A percentile compares a stretch with the other conserved stretches of the same genome.
Evolutionary conservation across 2,888 invertebrate genomes (phyloP).

Genomic region (Sesamia inferens): DNA sequence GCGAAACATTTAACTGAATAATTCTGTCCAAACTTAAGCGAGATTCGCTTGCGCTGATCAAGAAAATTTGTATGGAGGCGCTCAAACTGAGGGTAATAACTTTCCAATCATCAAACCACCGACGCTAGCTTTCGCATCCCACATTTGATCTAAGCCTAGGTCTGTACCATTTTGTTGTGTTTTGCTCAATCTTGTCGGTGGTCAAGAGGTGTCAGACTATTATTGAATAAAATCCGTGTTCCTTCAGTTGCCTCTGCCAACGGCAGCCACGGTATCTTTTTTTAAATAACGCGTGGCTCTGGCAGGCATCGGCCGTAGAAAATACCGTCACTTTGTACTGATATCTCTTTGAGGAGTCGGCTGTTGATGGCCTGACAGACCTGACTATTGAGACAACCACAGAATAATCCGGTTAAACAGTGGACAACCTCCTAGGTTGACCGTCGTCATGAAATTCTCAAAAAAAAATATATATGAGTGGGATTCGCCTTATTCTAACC

Average conservation of each 20-base stretch:
- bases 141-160: background rate
- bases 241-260: no score
- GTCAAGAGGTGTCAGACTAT: no score
- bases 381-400: background rate
- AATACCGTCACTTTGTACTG: no score
- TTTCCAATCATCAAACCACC: background rate
- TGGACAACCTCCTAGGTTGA: background rate
- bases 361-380: background rate
- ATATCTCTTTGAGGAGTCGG: no score
- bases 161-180: background rate
- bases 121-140: no score
- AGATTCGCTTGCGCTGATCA: background rate
- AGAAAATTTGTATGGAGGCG: no score
- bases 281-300: no score
- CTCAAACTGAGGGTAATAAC: background rate
- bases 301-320: no score
- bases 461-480: background rate
- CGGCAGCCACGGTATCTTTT: no score
- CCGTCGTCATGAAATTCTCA: rapidly evolving
- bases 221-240: no score
- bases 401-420: background rate
- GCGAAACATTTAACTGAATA: background rate
- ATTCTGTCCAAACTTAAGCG: background rate
- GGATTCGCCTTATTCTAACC: background rate
- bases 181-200: no score